These are phyloP conservation scores for Chironomus striatipennis DNA, from an alignment of 1,140 invertebrate genomes.

Conservation along the genomic window DNA sequence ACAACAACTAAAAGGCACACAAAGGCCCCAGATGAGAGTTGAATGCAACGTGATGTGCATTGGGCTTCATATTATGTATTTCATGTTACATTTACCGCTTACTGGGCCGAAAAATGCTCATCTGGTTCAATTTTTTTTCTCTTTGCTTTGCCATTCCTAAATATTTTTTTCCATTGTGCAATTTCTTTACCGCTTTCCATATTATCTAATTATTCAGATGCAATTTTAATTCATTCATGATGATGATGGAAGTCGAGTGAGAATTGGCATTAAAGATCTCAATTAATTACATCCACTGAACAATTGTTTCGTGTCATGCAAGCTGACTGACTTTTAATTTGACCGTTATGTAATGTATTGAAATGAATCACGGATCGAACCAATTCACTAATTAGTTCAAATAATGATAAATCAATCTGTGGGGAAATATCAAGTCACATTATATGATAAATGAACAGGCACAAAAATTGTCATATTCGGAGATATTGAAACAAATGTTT, in stretches of 20 bases:
- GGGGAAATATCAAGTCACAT: too few relatives aligned
- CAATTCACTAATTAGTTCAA: too few relatives aligned
- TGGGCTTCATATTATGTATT: neutral
- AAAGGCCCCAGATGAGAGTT: neutral
- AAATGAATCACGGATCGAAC: too few relatives aligned
- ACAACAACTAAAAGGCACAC: neutral
- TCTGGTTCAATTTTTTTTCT: constrained; percentile 7
- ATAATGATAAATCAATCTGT: too few relatives aligned
- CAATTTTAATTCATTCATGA: neutral
- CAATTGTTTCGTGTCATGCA: constrained; percentile 17
- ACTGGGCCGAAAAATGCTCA: neutral
- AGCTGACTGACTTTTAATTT: too few relatives aligned
- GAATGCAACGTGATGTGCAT: neutral
- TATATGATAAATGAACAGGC: too few relatives aligned
- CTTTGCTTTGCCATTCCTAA: neutral
- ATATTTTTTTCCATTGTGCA: neutral
- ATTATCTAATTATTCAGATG: constrained; percentile 16
- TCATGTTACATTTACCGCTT: neutral
- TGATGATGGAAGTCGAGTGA: neutral
- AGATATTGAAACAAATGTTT: too few relatives aligned
- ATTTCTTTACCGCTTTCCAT: neutral
- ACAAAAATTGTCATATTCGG: too few relatives aligned
- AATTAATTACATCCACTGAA: neutral
- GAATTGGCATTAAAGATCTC: constrained; percentile 23
- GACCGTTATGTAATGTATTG: too few relatives aligned